Base-by-base conservation (phyloP, 2,113 vertebrate species). In the Herpailurus yagouaroundi region DNA sequence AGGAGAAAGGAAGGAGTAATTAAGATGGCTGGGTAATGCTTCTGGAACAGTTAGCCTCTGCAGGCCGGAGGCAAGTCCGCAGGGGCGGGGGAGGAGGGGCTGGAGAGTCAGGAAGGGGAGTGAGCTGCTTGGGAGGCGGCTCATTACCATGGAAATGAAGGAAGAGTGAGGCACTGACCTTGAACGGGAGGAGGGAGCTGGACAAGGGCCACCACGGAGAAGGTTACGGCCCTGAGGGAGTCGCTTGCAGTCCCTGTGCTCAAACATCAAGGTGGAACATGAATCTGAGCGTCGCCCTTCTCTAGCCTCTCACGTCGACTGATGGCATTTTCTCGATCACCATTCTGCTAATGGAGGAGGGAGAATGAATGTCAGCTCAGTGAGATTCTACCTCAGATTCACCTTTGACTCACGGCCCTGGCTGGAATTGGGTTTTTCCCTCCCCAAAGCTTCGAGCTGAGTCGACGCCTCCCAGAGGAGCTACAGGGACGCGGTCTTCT, bases 1-100 rank as follows among this genome's bases (percentile, higher is more conserved):
- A 94, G 84, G 94, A 97, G 83, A 89, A 74, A 89, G 76, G 38
- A 55, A 86, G 77, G 71, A 68, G 93, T 89, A 69, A 97, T 97
- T 95, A 88, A 80, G 86, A 38, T 76, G 96, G 60, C 14, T 15
- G 91, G 93, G 73, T 74, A n/a, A 48, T 68, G 74, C 31, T 36
- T 69, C 90, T 91, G 3, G 1, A 74, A 23, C 64, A 83, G 85
- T 57, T 45, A 64, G 91, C 15, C 81, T 60, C 33, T 12, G 57
- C 38, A 4, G 27, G 38, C 90, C 14, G 31, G 5, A 2, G 19
- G 83, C 82, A 29, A 29, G 45, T 64, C 41, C 31, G 86, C 93
- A 73, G 92, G 33, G 81, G 25, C 0, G 15, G 23, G 50, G 97
- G 31, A 3, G 64, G 64, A 13, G 64, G 25, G 74, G 74, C 41